A percentile compares a stretch with the other conserved stretches of the same genome.
These are phyloP conservation scores for Ditula angustiorana DNA, from an alignment of 2,888 invertebrate genomes.

Conservation along the genomic window DNA sequence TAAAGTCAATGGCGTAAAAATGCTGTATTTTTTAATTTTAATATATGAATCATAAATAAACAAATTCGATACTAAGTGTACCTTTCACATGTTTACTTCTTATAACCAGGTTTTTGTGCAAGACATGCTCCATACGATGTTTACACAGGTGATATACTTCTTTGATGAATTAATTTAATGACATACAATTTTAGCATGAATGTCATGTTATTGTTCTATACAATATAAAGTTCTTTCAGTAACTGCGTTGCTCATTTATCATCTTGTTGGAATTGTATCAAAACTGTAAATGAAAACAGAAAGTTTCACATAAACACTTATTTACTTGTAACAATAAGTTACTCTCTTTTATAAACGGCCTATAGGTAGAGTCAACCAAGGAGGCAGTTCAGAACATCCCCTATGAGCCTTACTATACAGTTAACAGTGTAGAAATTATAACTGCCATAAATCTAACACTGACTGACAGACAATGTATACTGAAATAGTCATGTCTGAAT, in stretches of 20 bases:
- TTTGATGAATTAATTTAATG: slow-evolving; percentile 44
- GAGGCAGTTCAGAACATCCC: too few species aligned
- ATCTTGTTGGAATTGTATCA: not conserved
- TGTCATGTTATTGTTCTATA: slow-evolving; percentile 36
- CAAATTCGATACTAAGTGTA: slow-evolving; percentile 13
- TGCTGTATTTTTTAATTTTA: not conserved
- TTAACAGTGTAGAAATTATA: too few species aligned
- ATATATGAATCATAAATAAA: slow-evolving; percentile 26
- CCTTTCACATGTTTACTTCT: slow-evolving; percentile 19
- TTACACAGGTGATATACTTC: slow-evolving; percentile 42
- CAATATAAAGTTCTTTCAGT: slow-evolving; percentile 12
- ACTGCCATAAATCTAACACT: too few species aligned
- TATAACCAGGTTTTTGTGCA: slow-evolving; percentile 32
- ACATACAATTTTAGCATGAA: slow-evolving; percentile 43
- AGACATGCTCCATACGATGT: slow-evolving; percentile 35
- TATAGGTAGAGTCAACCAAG: too few species aligned
- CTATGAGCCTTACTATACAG: too few species aligned
- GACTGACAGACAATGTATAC: too few species aligned
- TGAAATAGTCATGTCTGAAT: too few species aligned
- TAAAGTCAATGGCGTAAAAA: too few species aligned
- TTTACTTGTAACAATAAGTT: too few species aligned
- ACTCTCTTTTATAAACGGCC: too few species aligned
- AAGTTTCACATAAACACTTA: not conserved
- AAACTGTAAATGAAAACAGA: not conserved
- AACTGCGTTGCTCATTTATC: slow-evolving; percentile 16